phyloP scores from a whole-genome alignment of 2,797 vertebrate species.

The Lagothrix lagotricha region DNA sequence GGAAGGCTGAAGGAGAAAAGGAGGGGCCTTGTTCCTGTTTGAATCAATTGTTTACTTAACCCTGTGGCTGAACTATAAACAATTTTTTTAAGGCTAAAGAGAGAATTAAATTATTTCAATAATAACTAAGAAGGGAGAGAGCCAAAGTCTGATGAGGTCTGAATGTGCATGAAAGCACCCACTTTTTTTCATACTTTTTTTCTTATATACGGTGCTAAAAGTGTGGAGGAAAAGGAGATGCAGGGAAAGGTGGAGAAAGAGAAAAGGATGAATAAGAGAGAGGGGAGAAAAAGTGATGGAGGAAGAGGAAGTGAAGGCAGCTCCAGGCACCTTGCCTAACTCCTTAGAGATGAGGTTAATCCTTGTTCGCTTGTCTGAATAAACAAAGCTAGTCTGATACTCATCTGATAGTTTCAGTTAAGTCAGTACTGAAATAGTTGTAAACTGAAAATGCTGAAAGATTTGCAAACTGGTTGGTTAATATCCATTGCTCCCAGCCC shows the following conservation, averaged over 20 bases:
- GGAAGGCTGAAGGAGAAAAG: neutral
- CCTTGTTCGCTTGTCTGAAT: neutral
- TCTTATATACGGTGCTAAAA: neutral
- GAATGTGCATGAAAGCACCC: neutral
- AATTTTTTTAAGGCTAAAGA: conserved; percentile 43
- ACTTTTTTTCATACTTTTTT: neutral
- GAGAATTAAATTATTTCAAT: conserved; percentile 52
- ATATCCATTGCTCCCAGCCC: neutral
- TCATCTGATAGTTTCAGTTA: conserved; percentile 11
- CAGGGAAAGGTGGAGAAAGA: neutral
- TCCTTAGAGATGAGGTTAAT: conserved; percentile 8
- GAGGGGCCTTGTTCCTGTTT: conserved; percentile 38
- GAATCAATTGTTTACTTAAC: conserved; percentile 73
- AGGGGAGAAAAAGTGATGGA: neutral
- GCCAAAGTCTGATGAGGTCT: neutral
- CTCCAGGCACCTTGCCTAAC: neutral
- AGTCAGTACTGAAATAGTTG: neutral
- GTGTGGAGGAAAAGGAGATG: neutral
- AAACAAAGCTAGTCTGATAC: neutral
- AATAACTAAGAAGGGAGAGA: neutral
- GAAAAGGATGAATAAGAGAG: neutral
- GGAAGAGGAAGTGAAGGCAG: neutral
- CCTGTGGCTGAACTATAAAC: conserved; percentile 59
- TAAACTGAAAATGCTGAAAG: neutral
- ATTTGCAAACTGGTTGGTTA: neutral